phyloP scores from a whole-genome alignment of 1,140 invertebrate genomes.

The Drosophila funebris region DNA sequence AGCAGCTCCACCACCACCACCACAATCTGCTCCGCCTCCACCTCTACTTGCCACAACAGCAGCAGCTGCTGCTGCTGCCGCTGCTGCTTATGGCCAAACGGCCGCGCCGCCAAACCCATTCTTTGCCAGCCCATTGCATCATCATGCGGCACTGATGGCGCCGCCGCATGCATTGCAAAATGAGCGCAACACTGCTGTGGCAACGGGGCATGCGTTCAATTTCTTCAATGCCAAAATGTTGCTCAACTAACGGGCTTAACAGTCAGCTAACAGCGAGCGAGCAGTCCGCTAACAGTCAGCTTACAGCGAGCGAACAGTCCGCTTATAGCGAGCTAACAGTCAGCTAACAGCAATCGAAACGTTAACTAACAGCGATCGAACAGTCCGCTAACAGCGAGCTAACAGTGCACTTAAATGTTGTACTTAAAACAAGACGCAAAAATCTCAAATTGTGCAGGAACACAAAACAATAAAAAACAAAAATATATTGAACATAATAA shows the following conservation, averaged over 20 bases:
- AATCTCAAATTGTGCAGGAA: constrained; percentile 79
- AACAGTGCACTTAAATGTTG: constrained; percentile 75
- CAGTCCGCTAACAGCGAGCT: constrained; percentile 19
- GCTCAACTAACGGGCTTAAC: constrained; percentile 53
- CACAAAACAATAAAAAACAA: constrained; percentile 44
- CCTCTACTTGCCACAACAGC: constrained; percentile 13
- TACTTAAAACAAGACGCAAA: constrained; percentile 58
- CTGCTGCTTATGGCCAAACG: background rate
- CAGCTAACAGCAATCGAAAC: constrained; percentile 8
- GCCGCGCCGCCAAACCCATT: constrained; percentile 35
- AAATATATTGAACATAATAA: background rate
- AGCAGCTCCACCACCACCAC: constrained; percentile 52
- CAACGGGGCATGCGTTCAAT: constrained; percentile 58
- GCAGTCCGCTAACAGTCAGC: constrained; percentile 6
- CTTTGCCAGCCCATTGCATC: constrained; percentile 41
- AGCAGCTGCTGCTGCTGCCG: constrained; percentile 14
- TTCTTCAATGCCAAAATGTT: constrained; percentile 79
- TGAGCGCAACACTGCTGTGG: constrained; percentile 22
- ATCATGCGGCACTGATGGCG: constrained; percentile 52
- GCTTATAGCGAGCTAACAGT: constrained; percentile 49
- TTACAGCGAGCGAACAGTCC: constrained; percentile 51
- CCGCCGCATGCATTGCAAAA: constrained; percentile 42
- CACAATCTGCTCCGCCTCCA: no score
- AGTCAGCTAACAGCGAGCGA: constrained; percentile 8
- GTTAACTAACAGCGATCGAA: constrained; percentile 17